Conservation (phyloP, 2,888 invertebrate genomes). For the Barypeithes pellucidus region DNA sequence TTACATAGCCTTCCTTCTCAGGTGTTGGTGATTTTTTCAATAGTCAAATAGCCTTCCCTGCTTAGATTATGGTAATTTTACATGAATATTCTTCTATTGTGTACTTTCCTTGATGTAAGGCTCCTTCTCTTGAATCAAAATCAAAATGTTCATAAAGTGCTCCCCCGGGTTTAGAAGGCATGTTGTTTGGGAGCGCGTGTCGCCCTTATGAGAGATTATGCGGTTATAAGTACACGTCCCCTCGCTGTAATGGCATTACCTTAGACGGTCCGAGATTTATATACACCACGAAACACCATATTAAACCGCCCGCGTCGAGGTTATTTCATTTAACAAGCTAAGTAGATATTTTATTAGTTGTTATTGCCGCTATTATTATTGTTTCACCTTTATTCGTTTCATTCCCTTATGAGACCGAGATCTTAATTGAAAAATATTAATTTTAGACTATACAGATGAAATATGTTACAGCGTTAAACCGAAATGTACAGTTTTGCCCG, state of each 20-base stretch:
- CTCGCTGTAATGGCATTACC: slow-evolving; percentile 61
- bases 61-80: too few species aligned
- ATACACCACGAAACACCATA: slow-evolving; percentile 55
- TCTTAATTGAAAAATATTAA: slow-evolving; percentile 53
- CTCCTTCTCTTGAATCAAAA: slow-evolving; percentile 63
- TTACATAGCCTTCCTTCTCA: too few species aligned
- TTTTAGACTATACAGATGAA: slow-evolving; percentile 34
- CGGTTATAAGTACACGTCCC: slow-evolving; percentile 63
- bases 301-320: slow-evolving; percentile 51
- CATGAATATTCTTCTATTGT: too few species aligned
- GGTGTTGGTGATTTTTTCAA: too few species aligned
- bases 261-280: slow-evolving; percentile 55
- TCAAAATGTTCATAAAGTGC: slow-evolving; percentile 72
- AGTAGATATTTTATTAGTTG: slow-evolving; percentile 55
- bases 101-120: background rate
- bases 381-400: slow-evolving; percentile 52
- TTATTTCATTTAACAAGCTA: slow-evolving; percentile 55
- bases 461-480: too few species aligned
- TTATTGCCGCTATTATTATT: slow-evolving; percentile 54
- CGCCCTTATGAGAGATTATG: slow-evolving; percentile 69
- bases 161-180: slow-evolving; percentile 66
- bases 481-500: too few species aligned
- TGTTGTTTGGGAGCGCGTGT: slow-evolving; percentile 66
- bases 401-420: slow-evolving; percentile 46
- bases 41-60: too few species aligned